Percentiles rank a stretch among this genome's conserved stretches.
These are phyloP conservation scores for Alloplasta piceator DNA, from an alignment of 2,888 invertebrate genomes.

Conservation along the genomic window DNA sequence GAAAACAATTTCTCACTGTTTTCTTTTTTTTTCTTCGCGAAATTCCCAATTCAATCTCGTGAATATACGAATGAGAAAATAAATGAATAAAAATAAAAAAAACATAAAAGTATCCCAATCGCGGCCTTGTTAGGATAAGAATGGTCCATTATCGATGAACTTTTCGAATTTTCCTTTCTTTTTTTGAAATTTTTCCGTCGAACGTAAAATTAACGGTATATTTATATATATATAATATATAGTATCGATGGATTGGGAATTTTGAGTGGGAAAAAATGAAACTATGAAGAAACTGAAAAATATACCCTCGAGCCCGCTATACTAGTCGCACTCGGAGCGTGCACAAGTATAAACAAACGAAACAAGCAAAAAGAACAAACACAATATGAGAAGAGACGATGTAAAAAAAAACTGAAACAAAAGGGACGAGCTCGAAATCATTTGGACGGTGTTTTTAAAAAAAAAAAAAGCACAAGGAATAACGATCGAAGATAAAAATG, in stretches of 20 bases:
- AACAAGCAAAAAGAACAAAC: conserved; percentile 18
- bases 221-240: conserved; percentile 48
- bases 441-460: conserved; percentile 31
- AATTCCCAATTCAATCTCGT: conserved; percentile 14
- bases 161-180: conserved; percentile 10
- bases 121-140: conserved; percentile 66
- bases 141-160: conserved; percentile 60
- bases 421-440: conserved; percentile 46
- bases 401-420: neutral
- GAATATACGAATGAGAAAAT: conserved; percentile 2
- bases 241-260: conserved; percentile 45
- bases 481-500: conserved; percentile 9
- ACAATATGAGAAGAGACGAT: conserved; percentile 24
- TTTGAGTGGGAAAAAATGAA: conserved; percentile 1
- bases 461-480: conserved; percentile 17
- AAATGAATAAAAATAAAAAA: conserved; percentile 17
- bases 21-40: conserved; percentile 32
- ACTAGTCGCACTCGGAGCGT: conserved; percentile 55
- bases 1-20: neutral
- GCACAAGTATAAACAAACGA: conserved; percentile 50
- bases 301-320: conserved; percentile 32
- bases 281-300: neutral
- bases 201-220: conserved; percentile 28
- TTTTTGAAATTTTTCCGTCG: conserved; percentile 17
- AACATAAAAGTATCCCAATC: conserved; percentile 53